phyloP scores from a whole-genome alignment of 2,113 vertebrate genomes.

The Tor tambroides region DNA sequence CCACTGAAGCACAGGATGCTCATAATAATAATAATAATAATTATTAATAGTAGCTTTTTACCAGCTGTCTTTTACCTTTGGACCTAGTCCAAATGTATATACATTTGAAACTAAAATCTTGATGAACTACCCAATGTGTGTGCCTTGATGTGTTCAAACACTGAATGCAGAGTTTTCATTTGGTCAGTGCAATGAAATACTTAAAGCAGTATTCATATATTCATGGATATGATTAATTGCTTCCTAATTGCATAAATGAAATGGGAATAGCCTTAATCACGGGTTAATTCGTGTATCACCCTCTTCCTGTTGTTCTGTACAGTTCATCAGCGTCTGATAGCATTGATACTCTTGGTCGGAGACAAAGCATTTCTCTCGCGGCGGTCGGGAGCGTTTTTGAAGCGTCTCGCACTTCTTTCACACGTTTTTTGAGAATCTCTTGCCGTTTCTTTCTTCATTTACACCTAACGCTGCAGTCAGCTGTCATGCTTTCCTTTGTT shows the following conservation, averaged over 20 bases:
- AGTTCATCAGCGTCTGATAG: background rate
- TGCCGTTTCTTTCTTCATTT: conserved; percentile 31
- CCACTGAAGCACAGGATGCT: background rate
- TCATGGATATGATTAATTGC: conserved; percentile 1
- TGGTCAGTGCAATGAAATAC: background rate
- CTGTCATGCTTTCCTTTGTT: conserved; percentile 27
- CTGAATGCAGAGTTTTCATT: background rate
- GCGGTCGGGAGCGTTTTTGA: background rate
- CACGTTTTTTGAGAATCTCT: conserved; percentile 16
- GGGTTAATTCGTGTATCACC: background rate
- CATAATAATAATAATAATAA: background rate
- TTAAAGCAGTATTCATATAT: background rate
- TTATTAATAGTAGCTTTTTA: background rate
- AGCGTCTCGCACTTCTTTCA: conserved; percentile 1
- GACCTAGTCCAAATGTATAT: background rate
- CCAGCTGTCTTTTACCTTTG: background rate
- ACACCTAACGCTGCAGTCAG: conserved; percentile 12
- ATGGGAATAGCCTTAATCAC: conserved; percentile 9
- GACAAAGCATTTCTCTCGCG: background rate
- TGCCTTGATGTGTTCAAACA: background rate
- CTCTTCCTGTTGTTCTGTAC: conserved; percentile 3
- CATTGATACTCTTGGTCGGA: background rate
- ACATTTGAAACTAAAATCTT: background rate
- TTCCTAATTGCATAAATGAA: background rate
- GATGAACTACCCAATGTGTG: background rate